Base-by-base conservation (phyloP, 2,888 invertebrate genomes). In the Carpatolechia fugitivella region DNA sequence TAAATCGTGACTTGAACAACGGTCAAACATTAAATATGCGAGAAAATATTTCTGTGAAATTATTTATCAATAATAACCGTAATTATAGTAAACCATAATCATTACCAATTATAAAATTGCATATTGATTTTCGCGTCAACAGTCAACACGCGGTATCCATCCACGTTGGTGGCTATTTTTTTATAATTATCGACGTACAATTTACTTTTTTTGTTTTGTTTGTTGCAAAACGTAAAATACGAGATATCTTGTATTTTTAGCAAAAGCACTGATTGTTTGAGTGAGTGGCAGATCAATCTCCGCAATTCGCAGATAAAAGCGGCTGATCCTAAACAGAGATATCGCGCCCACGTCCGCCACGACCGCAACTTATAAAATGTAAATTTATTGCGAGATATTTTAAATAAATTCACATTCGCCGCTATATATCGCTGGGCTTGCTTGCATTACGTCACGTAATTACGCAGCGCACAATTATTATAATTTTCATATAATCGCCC, bases 361-460 rank as follows among this genome's bases (percentile, higher is more conserved):
- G 76, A 82, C 69, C 75, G 80, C 76, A 74, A 82, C 70, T 84
- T 82, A 84, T 86, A 88, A 89, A 85, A 90, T 89, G 86, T 85
- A 85, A 88, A 89, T 90, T 88, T 87, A 88, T 85, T 80, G 82
- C 82, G 76, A 79, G 81, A 86, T 86, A 83, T 84, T 88, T 87
- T 84, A 88, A 85, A 88, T 86, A 86, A 86, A 88, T 81, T 85
- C 86, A 85, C 84, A 86, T 83, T 82, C 84, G 73, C 76, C 78
- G 78, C 80, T 78, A 80, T 80, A 80, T 80, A 81, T 82, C 76
- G 80, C 75, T 75, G 76, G 78, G 77, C 78, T 83, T 76, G 77
- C 78, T 83, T 76, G 80, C 70, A 78, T 85, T 87, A 84, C 82
- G 82, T 85, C 85, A 84, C 82, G 81, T 88, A 82, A 89, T 89